Base-by-base conservation (phyloP, 2,113 vertebrate species). In the Protobothrops flavoviridis region DNA sequence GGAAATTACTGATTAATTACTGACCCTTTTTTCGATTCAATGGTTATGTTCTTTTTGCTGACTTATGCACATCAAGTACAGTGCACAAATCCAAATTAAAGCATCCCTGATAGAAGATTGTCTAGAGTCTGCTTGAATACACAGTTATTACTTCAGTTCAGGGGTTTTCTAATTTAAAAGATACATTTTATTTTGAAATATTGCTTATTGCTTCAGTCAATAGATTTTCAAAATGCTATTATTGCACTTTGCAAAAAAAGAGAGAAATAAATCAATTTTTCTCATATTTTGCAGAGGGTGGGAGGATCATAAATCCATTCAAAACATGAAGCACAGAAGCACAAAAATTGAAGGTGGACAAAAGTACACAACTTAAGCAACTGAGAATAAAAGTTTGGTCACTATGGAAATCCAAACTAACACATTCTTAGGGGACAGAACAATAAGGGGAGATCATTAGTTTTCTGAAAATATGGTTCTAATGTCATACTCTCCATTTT, bases 111-210 rank as follows among this genome's bases (percentile, higher is more conserved):
- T 39, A 81, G 74, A 81, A 81, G 33, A 81, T 81, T 43, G 33
- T 81, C 74, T 39, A 21, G 15, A 39, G 74, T 43, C 74, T 81
- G 74, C 74, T 81, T 81, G 74, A 81, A 81, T 39, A 43, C 74
- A 39, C 69, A 74, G n/a, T 74, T 74, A 74, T 74, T 74, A 74
- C 74, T 81, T 43, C 17, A 81, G 74, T 81, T 81, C 15, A 81
- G 33, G 17, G 33, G 17, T 81, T 81, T 81, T 81, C 7, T 39
- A 33, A 43, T 81, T 39, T 21, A 21, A 81, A 81, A 81, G 33
- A 81, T 81, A 81, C 74, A 39, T 39, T 81, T 81, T 81, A 81
- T 81, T 81, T 81, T 81, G 33, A 81, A 81, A 81, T 39, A 81
- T 3, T 21, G 17, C 33, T 81, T 39, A 43, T 81, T 39, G 74